These are phyloP conservation scores for Tipula vernalis DNA, from an alignment of 2,888 invertebrate species.

Conservation along the genomic window DNA sequence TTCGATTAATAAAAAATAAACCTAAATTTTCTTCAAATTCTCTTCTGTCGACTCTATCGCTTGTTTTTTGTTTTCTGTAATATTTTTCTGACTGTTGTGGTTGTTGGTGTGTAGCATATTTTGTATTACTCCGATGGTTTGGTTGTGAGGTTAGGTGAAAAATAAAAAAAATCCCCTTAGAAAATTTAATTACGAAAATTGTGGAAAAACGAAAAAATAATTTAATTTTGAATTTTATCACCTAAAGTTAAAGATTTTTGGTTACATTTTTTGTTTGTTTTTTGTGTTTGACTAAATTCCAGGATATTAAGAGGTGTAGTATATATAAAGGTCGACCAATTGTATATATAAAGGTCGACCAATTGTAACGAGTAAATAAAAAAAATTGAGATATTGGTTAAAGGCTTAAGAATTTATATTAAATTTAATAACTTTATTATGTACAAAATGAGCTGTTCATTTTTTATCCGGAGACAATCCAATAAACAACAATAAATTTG, in stretches of 20 bases:
- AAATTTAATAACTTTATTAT: too few relatives aligned
- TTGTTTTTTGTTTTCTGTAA: neutral
- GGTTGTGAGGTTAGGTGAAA: neutral
- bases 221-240: neutral
- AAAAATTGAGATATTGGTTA: too few relatives aligned
- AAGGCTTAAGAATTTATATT: neutral
- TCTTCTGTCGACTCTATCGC: neutral
- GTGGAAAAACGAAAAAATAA: neutral
- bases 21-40: neutral
- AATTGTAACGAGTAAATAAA: too few relatives aligned
- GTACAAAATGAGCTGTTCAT: neutral
- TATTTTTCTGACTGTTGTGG: neutral
- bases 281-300: neutral
- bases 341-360: neutral
- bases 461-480: too few relatives aligned
- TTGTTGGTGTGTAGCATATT: neutral
- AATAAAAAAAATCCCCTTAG: neutral
- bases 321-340: neutral
- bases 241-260: neutral
- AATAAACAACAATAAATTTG: neutral
- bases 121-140: neutral
- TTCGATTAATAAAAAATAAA: neutral
- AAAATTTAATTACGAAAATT: neutral
- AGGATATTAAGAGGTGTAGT: neutral
- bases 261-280: neutral